These are phyloP conservation scores for Drosophila colorata DNA, from an alignment of 2,888 invertebrate species.

Conservation along the genomic window DNA sequence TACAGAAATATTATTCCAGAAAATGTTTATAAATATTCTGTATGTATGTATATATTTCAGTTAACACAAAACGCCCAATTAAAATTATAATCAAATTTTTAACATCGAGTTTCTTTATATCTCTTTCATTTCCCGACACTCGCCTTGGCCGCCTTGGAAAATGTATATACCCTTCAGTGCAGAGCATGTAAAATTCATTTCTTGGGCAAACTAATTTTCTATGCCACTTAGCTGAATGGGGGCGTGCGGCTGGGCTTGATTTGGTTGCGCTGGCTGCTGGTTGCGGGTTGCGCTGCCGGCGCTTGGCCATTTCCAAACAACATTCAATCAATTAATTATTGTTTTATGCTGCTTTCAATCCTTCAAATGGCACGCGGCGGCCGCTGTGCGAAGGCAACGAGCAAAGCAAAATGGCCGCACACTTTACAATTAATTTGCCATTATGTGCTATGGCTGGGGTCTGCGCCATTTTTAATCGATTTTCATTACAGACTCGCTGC, in stretches of 20 bases:
- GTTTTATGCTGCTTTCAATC: slow-evolving; percentile 73
- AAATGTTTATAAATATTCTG: no score
- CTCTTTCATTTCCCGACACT: no score
- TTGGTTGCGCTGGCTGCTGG: slow-evolving; percentile 16
- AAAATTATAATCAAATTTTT: not conserved
- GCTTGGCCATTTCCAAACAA: slow-evolving; percentile 39
- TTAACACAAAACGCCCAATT: no score
- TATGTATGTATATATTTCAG: no score
- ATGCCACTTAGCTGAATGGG: slow-evolving; percentile 66
- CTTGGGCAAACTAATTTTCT: slow-evolving; percentile 75
- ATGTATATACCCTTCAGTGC: slow-evolving; percentile 15
- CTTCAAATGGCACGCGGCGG: slow-evolving; percentile 49
- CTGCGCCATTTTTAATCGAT: slow-evolving; percentile 71
- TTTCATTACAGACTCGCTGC: slow-evolving; percentile 69
- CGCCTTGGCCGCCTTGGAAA: slow-evolving; percentile 1
- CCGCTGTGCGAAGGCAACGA: slow-evolving; percentile 63
- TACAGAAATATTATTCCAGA: no score
- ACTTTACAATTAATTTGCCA: slow-evolving; percentile 79
- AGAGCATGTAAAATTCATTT: slow-evolving; percentile 57
- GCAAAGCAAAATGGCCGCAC: slow-evolving; percentile 74
- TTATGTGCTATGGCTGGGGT: slow-evolving; percentile 47
- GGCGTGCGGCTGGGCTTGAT: slow-evolving; percentile 22
- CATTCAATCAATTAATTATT: slow-evolving; percentile 81
- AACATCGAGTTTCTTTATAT: no score
- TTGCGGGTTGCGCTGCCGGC: slow-evolving; percentile 20